Conservation (phyloP, 2,797 vertebrate genomes). For the Eulemur albifrons region DNA sequence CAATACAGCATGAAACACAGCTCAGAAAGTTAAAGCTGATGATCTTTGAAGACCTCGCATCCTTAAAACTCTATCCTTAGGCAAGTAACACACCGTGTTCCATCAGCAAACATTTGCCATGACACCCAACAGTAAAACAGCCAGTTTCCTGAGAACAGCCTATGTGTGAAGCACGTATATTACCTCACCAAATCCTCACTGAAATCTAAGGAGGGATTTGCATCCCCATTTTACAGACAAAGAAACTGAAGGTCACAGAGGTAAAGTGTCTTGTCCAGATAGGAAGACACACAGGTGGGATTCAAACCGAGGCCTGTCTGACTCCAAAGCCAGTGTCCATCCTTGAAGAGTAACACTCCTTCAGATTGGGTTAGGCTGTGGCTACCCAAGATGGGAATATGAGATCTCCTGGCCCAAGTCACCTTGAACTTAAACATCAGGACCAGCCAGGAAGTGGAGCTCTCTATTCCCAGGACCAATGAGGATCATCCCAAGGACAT, state of each 20-base stretch:
- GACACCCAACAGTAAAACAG: not conserved
- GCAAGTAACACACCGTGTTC: not conserved
- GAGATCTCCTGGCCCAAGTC: not conserved
- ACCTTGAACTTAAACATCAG: not conserved
- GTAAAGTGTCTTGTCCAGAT: not conserved
- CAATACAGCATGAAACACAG: not conserved
- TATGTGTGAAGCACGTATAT: not conserved
- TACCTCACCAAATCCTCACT: not conserved
- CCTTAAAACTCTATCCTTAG: not conserved
- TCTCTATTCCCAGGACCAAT: not conserved
- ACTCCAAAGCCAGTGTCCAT: not conserved
- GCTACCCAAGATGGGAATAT: not conserved
- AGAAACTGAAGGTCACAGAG: not conserved
- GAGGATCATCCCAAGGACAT: not conserved
- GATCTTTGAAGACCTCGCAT: not conserved
- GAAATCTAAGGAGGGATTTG: not conserved
- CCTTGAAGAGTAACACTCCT: not conserved
- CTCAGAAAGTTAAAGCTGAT: not conserved
- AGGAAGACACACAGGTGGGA: not conserved
- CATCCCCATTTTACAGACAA: not conserved
- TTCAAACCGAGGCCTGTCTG: not conserved
- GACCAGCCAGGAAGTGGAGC: not conserved
- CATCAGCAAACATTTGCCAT: not conserved
- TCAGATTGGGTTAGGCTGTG: not conserved
- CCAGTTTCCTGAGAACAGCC: not conserved